Conservation (phyloP, 2,113 vertebrate species). For the Epinephelus lanceolatus region DNA sequence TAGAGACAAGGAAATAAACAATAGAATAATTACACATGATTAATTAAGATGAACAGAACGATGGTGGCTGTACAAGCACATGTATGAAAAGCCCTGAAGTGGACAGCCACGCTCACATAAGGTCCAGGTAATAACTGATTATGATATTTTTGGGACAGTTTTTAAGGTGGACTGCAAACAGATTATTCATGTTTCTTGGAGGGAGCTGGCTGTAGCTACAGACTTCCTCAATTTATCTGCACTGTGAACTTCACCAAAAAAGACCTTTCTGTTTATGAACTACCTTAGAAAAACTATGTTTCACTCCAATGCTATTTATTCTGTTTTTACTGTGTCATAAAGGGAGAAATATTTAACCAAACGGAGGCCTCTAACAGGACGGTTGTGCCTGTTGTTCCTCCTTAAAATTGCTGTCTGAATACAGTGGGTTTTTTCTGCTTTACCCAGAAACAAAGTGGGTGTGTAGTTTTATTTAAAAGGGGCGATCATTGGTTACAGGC, state of each 20-base stretch:
- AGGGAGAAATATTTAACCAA: conserved; percentile 33
- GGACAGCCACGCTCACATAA: no score
- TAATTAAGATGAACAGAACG: no score
- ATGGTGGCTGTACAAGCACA: no score
- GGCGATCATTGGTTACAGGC: neutral
- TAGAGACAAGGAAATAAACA: no score
- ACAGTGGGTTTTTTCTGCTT: neutral
- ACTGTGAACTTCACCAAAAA: conserved; percentile 23
- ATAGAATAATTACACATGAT: no score
- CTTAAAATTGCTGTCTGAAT: neutral
- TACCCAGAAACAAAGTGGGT: neutral
- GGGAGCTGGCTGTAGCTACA: neutral
- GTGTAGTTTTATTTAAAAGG: neutral
- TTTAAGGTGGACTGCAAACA: neutral
- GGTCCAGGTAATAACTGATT: no score
- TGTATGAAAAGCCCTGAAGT: no score
- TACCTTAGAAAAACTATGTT: neutral
- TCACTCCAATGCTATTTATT: conserved; percentile 28
- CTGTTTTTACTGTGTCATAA: conserved; percentile 19
- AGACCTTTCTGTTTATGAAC: neutral
- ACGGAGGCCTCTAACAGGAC: neutral
- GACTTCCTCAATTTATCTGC: neutral
- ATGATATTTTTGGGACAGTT: neutral
- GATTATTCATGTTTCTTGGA: neutral
- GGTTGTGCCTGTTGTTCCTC: neutral